Evolutionary conservation across 2,113 vertebrate genomes (phyloP).

Genomic region (Lagenorhynchus albirostris): DNA sequence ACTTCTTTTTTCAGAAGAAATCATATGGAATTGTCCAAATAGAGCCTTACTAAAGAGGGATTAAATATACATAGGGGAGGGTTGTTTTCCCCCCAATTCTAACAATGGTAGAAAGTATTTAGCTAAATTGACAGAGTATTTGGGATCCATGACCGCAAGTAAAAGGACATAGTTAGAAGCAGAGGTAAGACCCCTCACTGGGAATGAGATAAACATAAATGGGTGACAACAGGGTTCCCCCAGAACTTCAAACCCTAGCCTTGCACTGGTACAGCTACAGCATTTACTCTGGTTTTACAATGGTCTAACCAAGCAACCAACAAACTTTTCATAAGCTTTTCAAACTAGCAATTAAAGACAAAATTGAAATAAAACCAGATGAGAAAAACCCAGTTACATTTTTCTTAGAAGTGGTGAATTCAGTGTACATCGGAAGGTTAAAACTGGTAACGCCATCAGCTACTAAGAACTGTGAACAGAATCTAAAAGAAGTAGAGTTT

Average conservation of each 20-base stretch:
- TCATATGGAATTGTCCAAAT: neutral
- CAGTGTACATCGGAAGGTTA: conserved; percentile 38
- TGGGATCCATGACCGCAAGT: neutral
- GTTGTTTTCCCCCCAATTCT: neutral
- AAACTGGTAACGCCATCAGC: conserved; percentile 40
- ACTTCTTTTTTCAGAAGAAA: neutral
- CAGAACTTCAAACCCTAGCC: neutral
- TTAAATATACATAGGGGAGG: neutral
- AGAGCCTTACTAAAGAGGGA: neutral
- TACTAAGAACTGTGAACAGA: conserved; percentile 64
- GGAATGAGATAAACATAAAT: neutral
- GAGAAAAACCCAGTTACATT: conserved; percentile 7
- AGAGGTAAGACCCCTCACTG: neutral
- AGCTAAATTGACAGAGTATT: neutral
- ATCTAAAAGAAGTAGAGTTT: conserved; percentile 67
- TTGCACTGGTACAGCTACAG: neutral
- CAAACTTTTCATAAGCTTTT: neutral
- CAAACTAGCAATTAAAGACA: neutral
- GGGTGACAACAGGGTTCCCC: neutral
- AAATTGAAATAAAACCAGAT: neutral
- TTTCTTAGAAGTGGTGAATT: conserved; percentile 3
- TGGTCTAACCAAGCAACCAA: neutral
- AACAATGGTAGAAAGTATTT: neutral
- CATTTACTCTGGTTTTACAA: neutral
- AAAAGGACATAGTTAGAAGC: neutral